Percentiles rank a stretch among this genome's conserved stretches.
These are phyloP conservation scores for Colaptes auratus DNA, from an alignment of 2,113 vertebrate genomes.

Conservation along the genomic window DNA sequence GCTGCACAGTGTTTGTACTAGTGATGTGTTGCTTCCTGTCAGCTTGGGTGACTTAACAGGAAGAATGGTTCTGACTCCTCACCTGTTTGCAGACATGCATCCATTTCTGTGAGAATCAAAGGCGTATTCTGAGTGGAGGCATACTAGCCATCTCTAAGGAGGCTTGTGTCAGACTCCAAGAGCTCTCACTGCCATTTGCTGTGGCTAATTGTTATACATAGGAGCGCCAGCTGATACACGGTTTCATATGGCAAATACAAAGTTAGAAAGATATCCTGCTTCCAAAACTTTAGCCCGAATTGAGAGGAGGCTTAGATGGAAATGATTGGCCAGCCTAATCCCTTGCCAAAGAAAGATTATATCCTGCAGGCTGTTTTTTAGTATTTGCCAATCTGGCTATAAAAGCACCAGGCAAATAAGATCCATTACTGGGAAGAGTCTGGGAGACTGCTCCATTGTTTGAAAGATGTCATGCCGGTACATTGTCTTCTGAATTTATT, in stretches of 20 bases:
- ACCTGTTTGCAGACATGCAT: background rate
- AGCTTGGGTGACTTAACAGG: background rate
- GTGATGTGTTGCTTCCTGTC: background rate
- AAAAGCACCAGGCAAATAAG: conserved; percentile 44
- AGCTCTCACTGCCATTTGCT: background rate
- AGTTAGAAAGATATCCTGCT: background rate
- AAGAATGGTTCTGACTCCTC: background rate
- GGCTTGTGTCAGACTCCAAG: background rate
- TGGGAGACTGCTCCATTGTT: conserved; percentile 56
- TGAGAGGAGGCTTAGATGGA: conserved; percentile 31
- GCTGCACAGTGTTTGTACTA: background rate
- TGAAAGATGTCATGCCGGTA: conserved; percentile 6
- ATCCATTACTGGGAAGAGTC: conserved; percentile 39
- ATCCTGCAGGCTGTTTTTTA: conserved; percentile 50
- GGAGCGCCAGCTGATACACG: background rate
- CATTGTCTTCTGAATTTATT: conserved; percentile 46
- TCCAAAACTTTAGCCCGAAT: background rate
- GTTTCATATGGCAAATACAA: background rate
- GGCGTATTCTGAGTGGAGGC: background rate
- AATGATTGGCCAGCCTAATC: conserved; percentile 21
- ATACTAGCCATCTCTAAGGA: background rate
- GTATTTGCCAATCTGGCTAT: conserved; percentile 38
- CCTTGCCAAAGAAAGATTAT: conserved; percentile 42
- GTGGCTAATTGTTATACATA: background rate
- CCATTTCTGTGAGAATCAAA: background rate